Evolutionary conservation across 2,113 vertebrate species (phyloP).

Genomic region (Columbina picui): DNA sequence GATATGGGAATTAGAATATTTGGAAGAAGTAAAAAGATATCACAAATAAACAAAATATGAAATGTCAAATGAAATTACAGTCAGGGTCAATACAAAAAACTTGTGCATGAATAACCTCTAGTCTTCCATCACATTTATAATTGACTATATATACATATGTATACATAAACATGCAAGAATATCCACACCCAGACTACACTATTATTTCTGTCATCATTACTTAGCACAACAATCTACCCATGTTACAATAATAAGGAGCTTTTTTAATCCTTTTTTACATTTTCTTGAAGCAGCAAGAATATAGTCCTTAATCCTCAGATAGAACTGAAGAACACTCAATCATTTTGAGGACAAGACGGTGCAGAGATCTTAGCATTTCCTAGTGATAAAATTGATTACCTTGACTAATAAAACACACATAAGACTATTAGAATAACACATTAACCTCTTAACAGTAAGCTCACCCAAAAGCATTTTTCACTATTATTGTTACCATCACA

Average conservation of each 20-base stretch:
- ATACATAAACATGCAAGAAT: background rate
- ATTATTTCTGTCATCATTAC: background rate
- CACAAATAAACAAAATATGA: background rate
- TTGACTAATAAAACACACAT: background rate
- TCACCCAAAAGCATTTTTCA: background rate
- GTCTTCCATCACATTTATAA: background rate
- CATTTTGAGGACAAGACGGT: background rate
- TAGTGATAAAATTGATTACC: background rate
- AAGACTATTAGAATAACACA: background rate
- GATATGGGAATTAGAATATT: background rate
- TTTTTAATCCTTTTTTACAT: background rate
- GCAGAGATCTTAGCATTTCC: background rate
- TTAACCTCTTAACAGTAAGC: background rate
- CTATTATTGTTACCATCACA: accelerated
- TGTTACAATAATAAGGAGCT: background rate
- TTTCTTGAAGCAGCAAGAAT: background rate
- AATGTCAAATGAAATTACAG: background rate
- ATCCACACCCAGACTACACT: background rate
- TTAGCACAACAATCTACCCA: background rate
- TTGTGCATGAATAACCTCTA: background rate
- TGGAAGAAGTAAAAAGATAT: background rate
- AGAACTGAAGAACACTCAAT: background rate
- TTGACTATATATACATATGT: background rate
- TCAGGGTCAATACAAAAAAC: background rate
- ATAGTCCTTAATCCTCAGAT: background rate